Evolutionary conservation across 2,888 invertebrate genomes (phyloP).

Genomic region (Uloborus plumipes): DNA sequence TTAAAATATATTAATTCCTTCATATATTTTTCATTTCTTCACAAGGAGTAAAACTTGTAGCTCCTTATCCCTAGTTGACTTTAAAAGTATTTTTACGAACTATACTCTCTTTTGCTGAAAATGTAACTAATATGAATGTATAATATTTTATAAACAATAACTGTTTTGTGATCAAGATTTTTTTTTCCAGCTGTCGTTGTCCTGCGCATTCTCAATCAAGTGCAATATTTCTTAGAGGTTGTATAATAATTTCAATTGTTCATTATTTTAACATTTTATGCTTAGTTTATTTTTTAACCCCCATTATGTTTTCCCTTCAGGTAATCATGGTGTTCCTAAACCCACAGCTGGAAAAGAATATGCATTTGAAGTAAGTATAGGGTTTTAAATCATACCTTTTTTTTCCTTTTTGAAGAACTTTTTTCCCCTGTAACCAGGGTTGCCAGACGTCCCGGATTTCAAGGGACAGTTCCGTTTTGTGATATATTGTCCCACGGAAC

Average conservation of each 20-base stretch:
- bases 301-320: slow-evolving; percentile 1
- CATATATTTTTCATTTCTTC: no score
- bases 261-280: background rate
- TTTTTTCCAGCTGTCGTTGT: slow-evolving; percentile 74
- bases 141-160: background rate
- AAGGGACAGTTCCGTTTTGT: no score
- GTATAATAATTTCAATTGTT: slow-evolving; percentile 2
- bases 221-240: slow-evolving; percentile 39
- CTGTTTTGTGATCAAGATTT: background rate
- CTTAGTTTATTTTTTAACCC: background rate
- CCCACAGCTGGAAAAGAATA: slow-evolving; percentile 37
- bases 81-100: background rate
- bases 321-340: slow-evolving; percentile 29
- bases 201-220: slow-evolving; percentile 85
- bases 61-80: no score
- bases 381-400: background rate
- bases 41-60: no score
- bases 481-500: no score
- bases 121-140: background rate
- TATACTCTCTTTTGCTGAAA: background rate
- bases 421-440: no score
- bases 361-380: slow-evolving; percentile 48
- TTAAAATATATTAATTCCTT: no score
- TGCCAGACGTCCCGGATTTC: no score
- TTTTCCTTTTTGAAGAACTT: background rate